Base-by-base conservation (phyloP, 53 echinoderm and acorn worm species). In the Glandiceps talaboti region DNA sequence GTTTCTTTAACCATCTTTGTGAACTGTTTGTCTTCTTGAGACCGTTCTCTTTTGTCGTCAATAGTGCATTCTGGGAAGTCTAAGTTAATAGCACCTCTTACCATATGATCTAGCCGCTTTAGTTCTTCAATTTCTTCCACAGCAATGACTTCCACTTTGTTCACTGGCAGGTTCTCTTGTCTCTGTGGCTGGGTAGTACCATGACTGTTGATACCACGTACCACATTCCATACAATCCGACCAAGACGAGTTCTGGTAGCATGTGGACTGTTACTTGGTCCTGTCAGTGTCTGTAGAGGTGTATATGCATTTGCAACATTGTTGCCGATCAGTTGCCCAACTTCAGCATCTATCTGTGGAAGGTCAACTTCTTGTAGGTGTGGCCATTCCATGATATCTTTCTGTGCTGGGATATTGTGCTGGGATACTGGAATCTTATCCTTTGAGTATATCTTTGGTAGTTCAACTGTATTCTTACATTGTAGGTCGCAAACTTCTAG, bases 21-120 rank as follows among this genome's bases (percentile, higher is more conserved):
- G 80, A 92, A 92, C 31, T 73, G 77, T 76, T 77, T 86, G 73
- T 92, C 92, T 77, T 92, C 92, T 1, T 80, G 81, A 33, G 86
- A 92, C 30, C 82, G 30, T 26, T 33, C 73, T 30, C 30, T 31
- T n/a, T 76, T 86, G 14, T 74, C 27, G 30, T 89, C 82, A 81
- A 75, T 81, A 1, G 86, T 73, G 1, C 79, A 64, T 33, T 91
- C 86, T 28, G 73, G 77, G 33, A 88, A 91, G 28, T 91, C 88
- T 81, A 83, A 80, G 28, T 86, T 81, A 20, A 89, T 75, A 33
- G 75, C 88, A 1, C 27, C 14, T 81, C 79, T 74, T 79, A 86
- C 82, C 78, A 83, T 83, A 29, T 86, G 76, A 27, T 84, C 86
- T 10, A 92, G 32, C 27, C 33, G 72, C 78, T 78, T 83, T 0